Evolutionary conservation across 2,797 vertebrate species (phyloP).

Genomic region (Rousettus madagascariensis): DNA sequence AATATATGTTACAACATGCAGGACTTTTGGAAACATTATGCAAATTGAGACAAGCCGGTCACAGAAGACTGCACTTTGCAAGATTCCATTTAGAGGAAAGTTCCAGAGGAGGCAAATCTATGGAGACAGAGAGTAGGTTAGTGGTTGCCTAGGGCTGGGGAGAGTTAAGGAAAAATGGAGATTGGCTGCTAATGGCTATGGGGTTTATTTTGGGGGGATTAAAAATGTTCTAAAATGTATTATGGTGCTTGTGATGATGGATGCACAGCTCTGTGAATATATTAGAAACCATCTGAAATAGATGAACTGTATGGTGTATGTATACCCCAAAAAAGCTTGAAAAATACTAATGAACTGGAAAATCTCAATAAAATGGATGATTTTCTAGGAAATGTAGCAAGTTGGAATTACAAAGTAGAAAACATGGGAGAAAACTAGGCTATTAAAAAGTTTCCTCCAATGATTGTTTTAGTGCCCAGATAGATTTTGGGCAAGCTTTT

Average conservation of each 20-base stretch:
- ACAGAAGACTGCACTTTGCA: not conserved
- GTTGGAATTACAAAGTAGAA: conserved; percentile 24
- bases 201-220: not conserved
- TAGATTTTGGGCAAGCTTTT: conserved; percentile 42
- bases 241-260: not conserved
- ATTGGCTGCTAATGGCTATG: not conserved
- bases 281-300: not conserved
- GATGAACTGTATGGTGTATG: not conserved
- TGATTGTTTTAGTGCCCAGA: not conserved
- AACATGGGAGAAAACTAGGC: not conserved
- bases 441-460: conserved; percentile 29
- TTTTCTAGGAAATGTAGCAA: conserved; percentile 47
- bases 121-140: conserved; percentile 10
- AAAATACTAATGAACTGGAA: conserved; percentile 39
- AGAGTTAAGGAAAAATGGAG: not conserved
- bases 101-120: not conserved
- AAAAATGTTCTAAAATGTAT: not conserved
- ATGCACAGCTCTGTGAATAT: not conserved
- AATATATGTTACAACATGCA: not conserved
- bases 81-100: not conserved
- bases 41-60: conserved; percentile 26
- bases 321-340: not conserved
- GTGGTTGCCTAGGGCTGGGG: not conserved
- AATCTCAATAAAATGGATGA: conserved; percentile 34
- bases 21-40: not conserved